Evolutionary conservation across 2,888 invertebrate species (phyloP).

Genomic region (Cheilosia vernalis): DNA sequence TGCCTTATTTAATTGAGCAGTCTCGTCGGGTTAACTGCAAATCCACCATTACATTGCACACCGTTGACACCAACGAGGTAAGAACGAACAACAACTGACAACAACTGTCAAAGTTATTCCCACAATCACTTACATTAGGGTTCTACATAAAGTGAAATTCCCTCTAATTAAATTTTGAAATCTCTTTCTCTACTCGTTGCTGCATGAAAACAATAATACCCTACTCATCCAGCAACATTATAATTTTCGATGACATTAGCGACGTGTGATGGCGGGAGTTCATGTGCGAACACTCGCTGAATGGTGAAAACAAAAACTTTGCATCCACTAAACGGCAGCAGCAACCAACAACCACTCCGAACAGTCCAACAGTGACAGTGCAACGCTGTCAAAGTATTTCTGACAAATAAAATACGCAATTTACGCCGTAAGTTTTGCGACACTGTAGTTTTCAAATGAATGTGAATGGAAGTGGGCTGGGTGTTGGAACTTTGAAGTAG

Average conservation of each 20-base stretch:
- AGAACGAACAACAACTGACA: slow-evolving; percentile 26
- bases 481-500: slow-evolving; percentile 34
- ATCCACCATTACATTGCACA: not conserved
- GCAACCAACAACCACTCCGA: not conserved
- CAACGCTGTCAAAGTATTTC: slow-evolving; percentile 39
- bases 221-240: slow-evolving; percentile 15
- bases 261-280: slow-evolving; percentile 16
- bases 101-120: slow-evolving; percentile 26
- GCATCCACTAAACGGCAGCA: slow-evolving; percentile 10
- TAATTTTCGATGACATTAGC: slow-evolving; percentile 51
- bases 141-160: slow-evolving; percentile 14
- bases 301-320: slow-evolving; percentile 7
- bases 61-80: not conserved
- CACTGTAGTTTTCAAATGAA: slow-evolving; percentile 33
- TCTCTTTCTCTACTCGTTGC: slow-evolving; percentile 20
- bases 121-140: slow-evolving; percentile 23
- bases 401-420: slow-evolving; percentile 59
- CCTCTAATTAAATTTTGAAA: slow-evolving; percentile 46
- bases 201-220: slow-evolving; percentile 10
- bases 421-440: slow-evolving; percentile 49
- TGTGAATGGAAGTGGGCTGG: not conserved
- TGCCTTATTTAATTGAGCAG: slow-evolving; percentile 2
- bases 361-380: slow-evolving; percentile 19
- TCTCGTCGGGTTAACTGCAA: not conserved
- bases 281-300: slow-evolving; percentile 5